These are phyloP conservation scores for Laticauda laticaudata DNA, from an alignment of 2,113 vertebrate genomes.

Conservation along the genomic window DNA sequence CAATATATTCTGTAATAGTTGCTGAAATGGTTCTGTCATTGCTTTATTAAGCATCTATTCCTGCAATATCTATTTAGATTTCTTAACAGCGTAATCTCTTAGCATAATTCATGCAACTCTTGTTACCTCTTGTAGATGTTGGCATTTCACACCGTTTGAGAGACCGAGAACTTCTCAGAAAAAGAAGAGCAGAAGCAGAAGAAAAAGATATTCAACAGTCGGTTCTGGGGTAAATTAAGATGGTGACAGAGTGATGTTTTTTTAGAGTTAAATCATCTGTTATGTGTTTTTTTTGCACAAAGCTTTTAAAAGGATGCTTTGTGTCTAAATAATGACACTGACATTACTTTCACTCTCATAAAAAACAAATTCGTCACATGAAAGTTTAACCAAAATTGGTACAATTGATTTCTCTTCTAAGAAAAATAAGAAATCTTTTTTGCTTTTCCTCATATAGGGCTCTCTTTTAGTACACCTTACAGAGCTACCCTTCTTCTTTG, in stretches of 20 bases:
- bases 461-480: not conserved
- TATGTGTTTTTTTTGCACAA: not conserved
- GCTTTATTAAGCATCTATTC: not conserved
- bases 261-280: not conserved
- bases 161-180: slow-evolving; percentile 85
- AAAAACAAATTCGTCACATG: not conserved
- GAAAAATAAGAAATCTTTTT: not conserved
- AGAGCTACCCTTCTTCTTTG: not conserved
- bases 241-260: not conserved
- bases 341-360: not conserved
- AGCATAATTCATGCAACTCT: not conserved
- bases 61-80: not conserved
- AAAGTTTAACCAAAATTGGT: not conserved
- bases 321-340: not conserved
- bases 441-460: not conserved
- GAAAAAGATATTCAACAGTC: slow-evolving; percentile 82
- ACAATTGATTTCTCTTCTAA: not conserved
- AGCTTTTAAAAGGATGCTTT: not conserved
- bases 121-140: slow-evolving; percentile 49
- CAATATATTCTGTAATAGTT: not conserved
- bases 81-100: not conserved
- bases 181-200: slow-evolving; percentile 83
- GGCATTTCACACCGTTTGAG: slow-evolving; percentile 70
- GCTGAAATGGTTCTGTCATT: not conserved
- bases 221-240: slow-evolving; percentile 79